Evolutionary conservation across 2,797 vertebrate genomes (phyloP), one percentile per base, ranked within the genome.

Genomic region (Scleropages formosus): DNA sequence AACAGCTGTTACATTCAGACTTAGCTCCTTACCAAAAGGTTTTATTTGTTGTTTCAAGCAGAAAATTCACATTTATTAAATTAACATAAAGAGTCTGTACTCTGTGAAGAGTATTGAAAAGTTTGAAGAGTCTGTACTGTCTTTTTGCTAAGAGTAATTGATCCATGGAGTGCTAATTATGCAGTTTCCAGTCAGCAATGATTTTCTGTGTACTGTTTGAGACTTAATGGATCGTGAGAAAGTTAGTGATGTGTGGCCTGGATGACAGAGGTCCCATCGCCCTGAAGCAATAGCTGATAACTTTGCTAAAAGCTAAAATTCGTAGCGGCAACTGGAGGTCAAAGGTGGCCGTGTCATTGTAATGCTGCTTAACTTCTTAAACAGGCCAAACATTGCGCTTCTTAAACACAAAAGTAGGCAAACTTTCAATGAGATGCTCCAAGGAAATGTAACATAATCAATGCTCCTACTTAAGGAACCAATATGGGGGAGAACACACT

Each of bases 161-260:
- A 74, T 49, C 60, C 58, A 44, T 18, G 60, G 67, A 20, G 56
- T 27, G 24, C n/a, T 18, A 59, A 60, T 59, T 20, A 24, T 13
- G 59, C 27, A 58, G 15, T 47, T 39, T 27, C 3, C 7, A 39
- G 27, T 56, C 13, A 18, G 15, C 46, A 65, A 58, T n/a, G 68
- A 74, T 13, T 81, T 18, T 80, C 62, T 77, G 49, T n/a, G 72
- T 76, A 72, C 12, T 26, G 24, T 24, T 26, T 31, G 58, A 27
- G 53, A 27, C 24, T 71, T 70, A 69, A 63, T 20, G 46, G 67
- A 65, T 72, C 72, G n/a, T 64, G 51, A 65, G 47, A 47, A 63
- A 77, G 39, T 46, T 56, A 63, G 44, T 26, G n/a, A 47, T 66
- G 62, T 39, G 62, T n/a, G 49, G 72, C 46, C 22, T 51, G 12